Percentiles rank a stretch among this genome's conserved stretches.
Evolutionary conservation across 2,797 vertebrate species (phyloP).

Genomic region (Macropodus opercularis): DNA sequence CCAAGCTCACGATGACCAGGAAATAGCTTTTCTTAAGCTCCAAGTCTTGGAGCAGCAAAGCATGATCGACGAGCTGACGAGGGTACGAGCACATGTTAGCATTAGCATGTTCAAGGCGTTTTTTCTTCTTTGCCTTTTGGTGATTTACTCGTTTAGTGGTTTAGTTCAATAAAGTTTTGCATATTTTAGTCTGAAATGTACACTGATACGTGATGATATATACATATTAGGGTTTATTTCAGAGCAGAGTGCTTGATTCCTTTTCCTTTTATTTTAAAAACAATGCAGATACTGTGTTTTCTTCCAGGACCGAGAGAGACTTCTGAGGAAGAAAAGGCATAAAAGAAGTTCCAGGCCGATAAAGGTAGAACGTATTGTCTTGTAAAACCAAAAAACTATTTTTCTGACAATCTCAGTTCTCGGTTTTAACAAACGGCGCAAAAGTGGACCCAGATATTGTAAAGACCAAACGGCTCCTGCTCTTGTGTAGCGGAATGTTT

Average conservation of each 20-base stretch:
- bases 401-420: neutral
- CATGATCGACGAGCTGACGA: slow-evolving; percentile 97
- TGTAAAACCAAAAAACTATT: neutral
- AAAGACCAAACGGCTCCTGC: no score
- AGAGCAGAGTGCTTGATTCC: no score
- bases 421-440: neutral
- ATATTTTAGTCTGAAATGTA: no score
- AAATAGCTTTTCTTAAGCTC: slow-evolving; percentile 97
- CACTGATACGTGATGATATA: no score
- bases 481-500: no score
- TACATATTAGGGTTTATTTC: no score
- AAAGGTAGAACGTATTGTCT: slow-evolving; percentile 82
- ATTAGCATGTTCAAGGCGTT: no score
- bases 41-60: slow-evolving; percentile 98
- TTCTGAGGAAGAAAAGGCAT: slow-evolving; percentile 94
- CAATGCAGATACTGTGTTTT: neutral
- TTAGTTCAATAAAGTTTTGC: no score
- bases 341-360: slow-evolving; percentile 96
- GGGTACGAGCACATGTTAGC: no score
- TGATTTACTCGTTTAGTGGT: no score
- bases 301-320: slow-evolving; percentile 93
- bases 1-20: slow-evolving; percentile 96
- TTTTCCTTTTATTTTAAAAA: neutral
- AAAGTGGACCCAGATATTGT: no score
- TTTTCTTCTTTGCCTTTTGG: no score